Evolutionary conservation across 2,888 invertebrate species (phyloP), one percentile per base, ranked within the genome.

Genomic region (Sarcophaga carnaria): DNA sequence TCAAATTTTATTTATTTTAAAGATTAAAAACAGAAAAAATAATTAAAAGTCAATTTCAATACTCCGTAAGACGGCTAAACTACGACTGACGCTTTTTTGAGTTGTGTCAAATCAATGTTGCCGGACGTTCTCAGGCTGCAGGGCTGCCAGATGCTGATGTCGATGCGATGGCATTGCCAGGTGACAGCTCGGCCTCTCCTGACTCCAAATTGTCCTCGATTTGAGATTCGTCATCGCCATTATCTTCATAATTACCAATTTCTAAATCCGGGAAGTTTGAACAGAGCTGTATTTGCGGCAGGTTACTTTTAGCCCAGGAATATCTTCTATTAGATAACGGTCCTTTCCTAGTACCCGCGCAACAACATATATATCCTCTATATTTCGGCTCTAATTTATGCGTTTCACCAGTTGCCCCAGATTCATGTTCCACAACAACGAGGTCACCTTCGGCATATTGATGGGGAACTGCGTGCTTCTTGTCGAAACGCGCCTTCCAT

Each of bases 271-370:
- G n/a, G 88, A 84, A 4, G 74, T 47, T 22, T 47, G 70, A 11
- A 84, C 75, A 6, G 83, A 84, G 17, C 66, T 8, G 67, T 80
- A 88, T 37, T 87, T 86, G 14, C 85, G 66, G 27, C 27, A 3
- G 27, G 27, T 27, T 27, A 27, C 45, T 45, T 71, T 67, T 74
- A 87, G 69, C 17, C 87, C 85, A 14, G 80, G 80, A 17, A 88
- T 88, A 79, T 88, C 88, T 79, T 88, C 87, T 12, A 87, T 75
- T 3, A 88, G 22, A 47, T 88, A 88, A 4, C 88, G 69, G 54
- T 88, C 88, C 10, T 88, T 88, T 8, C 60, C 83, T 4, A 88
- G 59, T 25, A 78, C 85, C 47, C 81, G 70, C 0, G 80, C 12
- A 11, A 88, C 63, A 2, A 88, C n/a, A 47, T 88, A 88, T 4